phyloP scores from a whole-genome alignment of 2,113 vertebrate genomes.

The Gopherus evgoodei region DNA sequence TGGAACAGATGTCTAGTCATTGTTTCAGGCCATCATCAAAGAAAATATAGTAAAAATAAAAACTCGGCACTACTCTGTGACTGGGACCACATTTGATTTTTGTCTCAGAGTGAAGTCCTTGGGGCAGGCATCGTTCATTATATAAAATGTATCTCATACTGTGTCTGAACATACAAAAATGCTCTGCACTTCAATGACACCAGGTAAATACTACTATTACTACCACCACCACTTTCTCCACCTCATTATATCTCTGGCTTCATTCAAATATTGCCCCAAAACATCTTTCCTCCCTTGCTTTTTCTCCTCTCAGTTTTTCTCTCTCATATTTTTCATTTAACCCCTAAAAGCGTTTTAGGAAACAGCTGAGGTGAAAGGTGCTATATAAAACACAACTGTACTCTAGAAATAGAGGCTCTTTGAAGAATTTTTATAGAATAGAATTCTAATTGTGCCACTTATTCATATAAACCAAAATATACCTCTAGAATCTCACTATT shows the following conservation, averaged over 20 bases:
- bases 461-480: background rate
- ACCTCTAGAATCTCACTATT: accelerated
- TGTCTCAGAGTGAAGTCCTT: background rate
- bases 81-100: background rate
- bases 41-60: background rate
- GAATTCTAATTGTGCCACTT: accelerated
- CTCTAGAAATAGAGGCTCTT: background rate
- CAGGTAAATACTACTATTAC: background rate
- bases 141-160: background rate
- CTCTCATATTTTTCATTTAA: background rate
- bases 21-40: background rate
- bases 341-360: background rate
- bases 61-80: background rate
- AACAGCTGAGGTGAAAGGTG: background rate
- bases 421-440: background rate
- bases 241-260: background rate
- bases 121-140: background rate
- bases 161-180: background rate
- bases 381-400: background rate
- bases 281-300: background rate
- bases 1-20: background rate
- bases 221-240: background rate
- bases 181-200: background rate
- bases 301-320: background rate
- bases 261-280: background rate